Conservation (phyloP, 2,888 invertebrate species). For the Eupithecia vulgata region DNA sequence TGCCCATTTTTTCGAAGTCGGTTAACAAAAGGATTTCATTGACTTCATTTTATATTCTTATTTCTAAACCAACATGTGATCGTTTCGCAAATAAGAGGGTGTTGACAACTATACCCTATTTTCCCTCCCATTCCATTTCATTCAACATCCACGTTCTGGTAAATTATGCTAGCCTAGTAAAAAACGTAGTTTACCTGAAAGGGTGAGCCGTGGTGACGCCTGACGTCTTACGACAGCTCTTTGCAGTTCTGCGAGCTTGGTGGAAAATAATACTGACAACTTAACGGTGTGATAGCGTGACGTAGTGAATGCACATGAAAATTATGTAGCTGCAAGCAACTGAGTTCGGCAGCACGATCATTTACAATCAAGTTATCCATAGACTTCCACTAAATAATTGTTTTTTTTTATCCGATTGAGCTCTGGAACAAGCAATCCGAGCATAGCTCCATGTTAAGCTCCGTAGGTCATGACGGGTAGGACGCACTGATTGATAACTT, state of each 20-base stretch:
- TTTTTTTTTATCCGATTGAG: no score
- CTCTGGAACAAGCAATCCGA: no score
- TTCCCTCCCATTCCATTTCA: not conserved
- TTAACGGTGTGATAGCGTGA: not conserved
- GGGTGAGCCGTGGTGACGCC: not conserved
- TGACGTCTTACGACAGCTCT: no score
- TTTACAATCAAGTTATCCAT: no score
- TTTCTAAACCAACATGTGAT: not conserved
- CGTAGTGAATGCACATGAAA: not conserved
- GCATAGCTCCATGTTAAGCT: no score
- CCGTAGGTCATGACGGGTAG: no score
- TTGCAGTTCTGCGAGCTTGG: not conserved
- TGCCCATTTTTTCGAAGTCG: no score
- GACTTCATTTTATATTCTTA: no score
- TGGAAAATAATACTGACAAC: not conserved
- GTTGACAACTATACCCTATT: not conserved
- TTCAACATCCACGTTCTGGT: not conserved
- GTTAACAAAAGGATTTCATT: no score
- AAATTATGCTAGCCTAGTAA: not conserved
- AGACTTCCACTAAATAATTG: no score
- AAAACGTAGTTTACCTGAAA: not conserved
- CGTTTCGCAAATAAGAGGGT: not conserved
- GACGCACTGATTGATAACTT: no score
- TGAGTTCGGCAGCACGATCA: no score
- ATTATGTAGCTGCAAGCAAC: not conserved